Percentiles rank a stretch among this genome's conserved stretches.
These are phyloP conservation scores for Chrysogorgia sp. DNA, from an alignment of 92 coral and sea anemone genomes.

Conservation along the genomic window DNA sequence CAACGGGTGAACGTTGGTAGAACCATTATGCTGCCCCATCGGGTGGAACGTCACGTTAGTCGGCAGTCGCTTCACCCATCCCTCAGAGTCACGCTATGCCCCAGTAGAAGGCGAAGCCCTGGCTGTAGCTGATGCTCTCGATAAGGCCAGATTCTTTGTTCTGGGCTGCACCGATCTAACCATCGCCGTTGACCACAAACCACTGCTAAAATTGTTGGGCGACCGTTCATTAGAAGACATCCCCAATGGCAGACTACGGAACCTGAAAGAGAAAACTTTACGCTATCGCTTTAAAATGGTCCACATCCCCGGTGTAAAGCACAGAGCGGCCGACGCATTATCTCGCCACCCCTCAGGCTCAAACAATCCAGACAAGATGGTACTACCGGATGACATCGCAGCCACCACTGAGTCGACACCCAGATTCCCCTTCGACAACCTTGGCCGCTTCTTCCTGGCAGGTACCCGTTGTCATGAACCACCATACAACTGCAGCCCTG, in stretches of 20 bases:
- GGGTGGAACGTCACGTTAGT: slow-evolving; percentile 22
- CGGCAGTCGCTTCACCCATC: slow-evolving; percentile 31
- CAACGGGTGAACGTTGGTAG: no score
- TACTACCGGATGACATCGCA: slow-evolving; percentile 52
- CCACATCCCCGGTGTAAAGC: slow-evolving; percentile 61
- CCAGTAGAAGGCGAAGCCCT: slow-evolving; percentile 38
- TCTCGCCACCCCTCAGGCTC: slow-evolving; percentile 64
- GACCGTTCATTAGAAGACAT: slow-evolving; percentile 55
- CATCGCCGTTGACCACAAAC: slow-evolving; percentile 60
- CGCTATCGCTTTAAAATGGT: slow-evolving; percentile 47
- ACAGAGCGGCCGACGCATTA: slow-evolving; percentile 61
- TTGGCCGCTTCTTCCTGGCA: slow-evolving; percentile 31
- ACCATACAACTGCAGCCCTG: background rate
- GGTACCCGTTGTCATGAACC: slow-evolving; percentile 32
- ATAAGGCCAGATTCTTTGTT: slow-evolving; percentile 26
- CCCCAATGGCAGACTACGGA: slow-evolving; percentile 58
- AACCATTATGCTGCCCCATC: slow-evolving; percentile 32
- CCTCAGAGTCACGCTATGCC: slow-evolving; percentile 26
- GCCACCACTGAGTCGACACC: background rate
- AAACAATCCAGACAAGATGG: slow-evolving; percentile 34
- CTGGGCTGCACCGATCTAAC: slow-evolving; percentile 43
- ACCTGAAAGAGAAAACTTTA: slow-evolving; percentile 63
- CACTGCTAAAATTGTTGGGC: slow-evolving; percentile 38
- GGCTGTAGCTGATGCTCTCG: slow-evolving; percentile 18
- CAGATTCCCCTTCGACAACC: slow-evolving; percentile 1